Percentiles rank a stretch among this genome's conserved stretches.
Evolutionary conservation across 1,140 invertebrate genomes (phyloP).

Genomic region (Bilobella aurantiaca): DNA sequence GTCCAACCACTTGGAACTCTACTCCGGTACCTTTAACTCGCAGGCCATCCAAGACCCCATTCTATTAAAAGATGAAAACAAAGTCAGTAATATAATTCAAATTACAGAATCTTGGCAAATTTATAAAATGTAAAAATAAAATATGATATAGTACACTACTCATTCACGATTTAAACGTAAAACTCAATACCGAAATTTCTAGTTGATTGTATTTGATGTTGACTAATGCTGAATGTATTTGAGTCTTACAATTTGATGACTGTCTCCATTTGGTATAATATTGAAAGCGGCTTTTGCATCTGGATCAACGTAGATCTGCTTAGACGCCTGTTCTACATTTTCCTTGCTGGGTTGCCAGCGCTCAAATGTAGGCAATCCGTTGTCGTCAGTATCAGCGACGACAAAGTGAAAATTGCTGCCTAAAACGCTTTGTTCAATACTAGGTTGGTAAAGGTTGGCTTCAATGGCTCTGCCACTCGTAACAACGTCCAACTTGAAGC

Average conservation of each 20-base stretch:
- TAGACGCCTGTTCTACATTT: background rate
- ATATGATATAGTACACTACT: too few relatives aligned
- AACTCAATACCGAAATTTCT: background rate
- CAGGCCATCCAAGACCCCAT: background rate
- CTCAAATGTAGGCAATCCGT: background rate
- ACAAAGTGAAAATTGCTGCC: background rate
- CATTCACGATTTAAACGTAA: too few relatives aligned
- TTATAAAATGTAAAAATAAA: too few relatives aligned
- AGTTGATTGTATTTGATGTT: background rate
- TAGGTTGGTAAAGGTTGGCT: background rate
- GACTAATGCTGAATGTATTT: background rate
- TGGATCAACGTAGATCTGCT: background rate
- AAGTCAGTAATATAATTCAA: too few relatives aligned
- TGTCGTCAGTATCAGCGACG: background rate
- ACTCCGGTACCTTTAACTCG: background rate
- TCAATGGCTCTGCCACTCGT: background rate
- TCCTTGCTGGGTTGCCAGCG: background rate
- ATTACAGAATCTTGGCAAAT: too few relatives aligned
- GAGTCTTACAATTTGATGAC: background rate
- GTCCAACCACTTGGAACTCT: background rate
- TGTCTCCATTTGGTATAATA: background rate
- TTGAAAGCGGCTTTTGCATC: background rate
- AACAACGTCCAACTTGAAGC: background rate
- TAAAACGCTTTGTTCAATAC: background rate
- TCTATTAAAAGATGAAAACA: too few relatives aligned